Conservation (phyloP, 2,113 vertebrate genomes). For the Lophochroa leadbeateri region DNA sequence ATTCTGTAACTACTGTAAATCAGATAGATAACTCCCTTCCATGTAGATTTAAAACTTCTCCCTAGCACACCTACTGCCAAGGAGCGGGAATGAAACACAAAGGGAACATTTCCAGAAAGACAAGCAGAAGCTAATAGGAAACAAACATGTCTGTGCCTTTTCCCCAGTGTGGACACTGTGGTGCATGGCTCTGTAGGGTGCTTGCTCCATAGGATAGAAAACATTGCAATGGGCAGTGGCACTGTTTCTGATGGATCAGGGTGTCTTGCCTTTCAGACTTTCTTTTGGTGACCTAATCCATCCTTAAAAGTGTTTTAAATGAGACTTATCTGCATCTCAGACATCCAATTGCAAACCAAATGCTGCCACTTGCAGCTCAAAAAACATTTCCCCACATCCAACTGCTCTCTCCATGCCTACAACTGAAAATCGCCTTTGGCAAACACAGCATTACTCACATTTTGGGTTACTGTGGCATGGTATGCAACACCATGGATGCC, state of each 20-base stretch:
- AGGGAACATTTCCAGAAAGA: not conserved
- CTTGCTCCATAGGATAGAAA: not conserved
- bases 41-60: not conserved
- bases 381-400: not conserved
- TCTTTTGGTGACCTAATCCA: not conserved
- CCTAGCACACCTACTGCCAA: not conserved
- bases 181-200: rapidly evolving
- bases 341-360: not conserved
- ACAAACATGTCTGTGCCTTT: not conserved
- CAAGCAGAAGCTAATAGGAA: not conserved
- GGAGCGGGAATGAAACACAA: not conserved
- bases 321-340: not conserved
- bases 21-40: not conserved
- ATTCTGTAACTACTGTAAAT: not conserved
- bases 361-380: not conserved
- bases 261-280: not conserved
- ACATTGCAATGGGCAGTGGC: not conserved
- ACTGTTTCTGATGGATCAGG: not conserved
- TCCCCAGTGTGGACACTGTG: rapidly evolving
- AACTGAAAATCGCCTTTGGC: not conserved
- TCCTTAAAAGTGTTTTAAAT: not conserved
- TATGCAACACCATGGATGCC: not conserved
- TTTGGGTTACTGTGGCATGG: not conserved
- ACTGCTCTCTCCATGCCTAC: not conserved
- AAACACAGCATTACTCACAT: not conserved